phyloP scores from a whole-genome alignment of 2,888 invertebrate species.

The Bugula neritina region DNA sequence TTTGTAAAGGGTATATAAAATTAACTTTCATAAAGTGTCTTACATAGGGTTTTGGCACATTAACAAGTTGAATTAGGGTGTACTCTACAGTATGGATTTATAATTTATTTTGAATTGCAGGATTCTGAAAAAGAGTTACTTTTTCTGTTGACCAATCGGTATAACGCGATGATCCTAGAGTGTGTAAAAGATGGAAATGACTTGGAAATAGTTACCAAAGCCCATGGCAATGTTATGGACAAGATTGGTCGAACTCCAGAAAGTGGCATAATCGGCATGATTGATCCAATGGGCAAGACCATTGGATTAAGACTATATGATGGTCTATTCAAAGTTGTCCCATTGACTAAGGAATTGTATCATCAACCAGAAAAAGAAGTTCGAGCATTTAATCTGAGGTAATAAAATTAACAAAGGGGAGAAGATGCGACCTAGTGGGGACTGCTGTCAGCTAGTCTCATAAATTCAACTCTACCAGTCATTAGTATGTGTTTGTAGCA shows the following conservation, averaged over 20 bases:
- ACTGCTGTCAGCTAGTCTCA: too few species aligned
- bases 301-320: constrained; percentile 92
- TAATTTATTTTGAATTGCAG: too few species aligned
- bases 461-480: too few species aligned
- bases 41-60: too few species aligned
- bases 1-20: too few species aligned
- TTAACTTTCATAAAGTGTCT: too few species aligned
- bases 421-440: too few species aligned
- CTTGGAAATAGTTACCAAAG: constrained; percentile 86
- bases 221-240: constrained; percentile 93
- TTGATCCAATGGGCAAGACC: constrained; percentile 89
- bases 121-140: constrained; percentile 74
- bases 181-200: constrained; percentile 67
- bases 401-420: too few species aligned
- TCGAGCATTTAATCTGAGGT: constrained; percentile 73
- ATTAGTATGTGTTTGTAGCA: too few species aligned
- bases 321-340: constrained; percentile 94
- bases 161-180: constrained; percentile 95
- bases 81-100: too few species aligned
- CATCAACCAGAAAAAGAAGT: constrained; percentile 69
- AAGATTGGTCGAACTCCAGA: constrained; percentile 90
- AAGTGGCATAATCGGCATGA: constrained; percentile 88
- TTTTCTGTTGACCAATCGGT: constrained; percentile 85
- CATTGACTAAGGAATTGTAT: constrained; percentile 74
- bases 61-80: too few species aligned